Evolutionary conservation across 2,888 invertebrate genomes (phyloP).

Genomic region (Atrina japonica): DNA sequence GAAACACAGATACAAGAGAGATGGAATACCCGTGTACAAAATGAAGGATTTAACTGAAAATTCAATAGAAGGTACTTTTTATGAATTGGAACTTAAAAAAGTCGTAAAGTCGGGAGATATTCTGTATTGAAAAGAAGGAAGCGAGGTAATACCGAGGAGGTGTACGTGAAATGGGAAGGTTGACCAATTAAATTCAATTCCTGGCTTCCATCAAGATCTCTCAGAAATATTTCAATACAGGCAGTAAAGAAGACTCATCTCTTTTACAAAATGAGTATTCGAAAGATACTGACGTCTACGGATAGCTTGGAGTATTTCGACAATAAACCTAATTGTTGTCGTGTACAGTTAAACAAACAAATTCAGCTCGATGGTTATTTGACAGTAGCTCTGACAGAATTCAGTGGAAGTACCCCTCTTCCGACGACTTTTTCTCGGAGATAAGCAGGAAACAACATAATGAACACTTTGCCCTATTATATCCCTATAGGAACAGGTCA

Average conservation of each 20-base stretch:
- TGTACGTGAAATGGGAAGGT: slow-evolving; percentile 28
- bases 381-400: slow-evolving; percentile 31
- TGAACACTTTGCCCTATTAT: no score
- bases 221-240: slow-evolving; percentile 3
- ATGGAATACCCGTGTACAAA: slow-evolving; percentile 29
- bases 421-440: slow-evolving; percentile 29
- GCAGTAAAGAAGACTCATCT: no score
- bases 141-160: slow-evolving; percentile 4
- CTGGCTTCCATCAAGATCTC: slow-evolving; percentile 12
- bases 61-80: slow-evolving; percentile 35
- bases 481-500: no score
- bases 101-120: no score
- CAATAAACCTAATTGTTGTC: slow-evolving; percentile 25
- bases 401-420: slow-evolving; percentile 30
- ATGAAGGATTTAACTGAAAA: slow-evolving; percentile 36
- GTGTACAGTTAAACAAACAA: slow-evolving; percentile 23
- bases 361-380: slow-evolving; percentile 30
- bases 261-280: no score
- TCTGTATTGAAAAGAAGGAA: slow-evolving; percentile 7
- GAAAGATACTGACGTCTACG: slow-evolving; percentile 30
- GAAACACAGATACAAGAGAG: slow-evolving; percentile 16
- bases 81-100: slow-evolving; percentile 25
- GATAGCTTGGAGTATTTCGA: slow-evolving; percentile 14
- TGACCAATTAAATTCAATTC: slow-evolving; percentile 37
- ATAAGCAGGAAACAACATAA: slow-evolving; percentile 24